These are phyloP conservation scores for Tyrannus savana DNA, from an alignment of 2,113 vertebrate species.

Conservation along the genomic window DNA sequence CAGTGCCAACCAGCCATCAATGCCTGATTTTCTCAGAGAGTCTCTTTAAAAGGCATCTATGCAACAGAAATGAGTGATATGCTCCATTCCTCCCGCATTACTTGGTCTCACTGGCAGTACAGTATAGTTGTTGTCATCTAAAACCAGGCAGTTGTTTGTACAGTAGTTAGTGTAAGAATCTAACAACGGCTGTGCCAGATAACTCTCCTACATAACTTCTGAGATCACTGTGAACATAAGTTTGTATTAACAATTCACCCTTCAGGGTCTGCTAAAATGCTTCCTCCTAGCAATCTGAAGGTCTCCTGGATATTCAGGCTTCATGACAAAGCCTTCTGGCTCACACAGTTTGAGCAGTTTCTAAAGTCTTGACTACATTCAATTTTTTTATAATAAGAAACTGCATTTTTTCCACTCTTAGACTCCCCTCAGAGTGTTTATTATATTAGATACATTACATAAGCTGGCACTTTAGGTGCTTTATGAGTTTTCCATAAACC, in stretches of 20 bases:
- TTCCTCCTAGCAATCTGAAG: conserved; percentile 7
- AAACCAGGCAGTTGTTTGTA: conserved; percentile 61
- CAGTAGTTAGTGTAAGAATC: conserved; percentile 34
- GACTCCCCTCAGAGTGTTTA: conserved; percentile 36
- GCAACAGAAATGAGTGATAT: conserved; percentile 8
- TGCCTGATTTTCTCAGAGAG: not conserved
- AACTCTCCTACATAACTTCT: conserved; percentile 35
- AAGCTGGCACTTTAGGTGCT: conserved; percentile 45
- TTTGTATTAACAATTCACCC: conserved; percentile 28
- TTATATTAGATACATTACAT: conserved; percentile 51
- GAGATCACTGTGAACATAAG: not conserved
- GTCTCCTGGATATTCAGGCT: conserved; percentile 45
- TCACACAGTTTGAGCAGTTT: conserved; percentile 5
- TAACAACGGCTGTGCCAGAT: conserved; percentile 35
- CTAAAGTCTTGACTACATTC: conserved; percentile 7
- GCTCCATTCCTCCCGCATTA: not conserved
- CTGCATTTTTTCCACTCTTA: conserved; percentile 39
- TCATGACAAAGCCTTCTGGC: not conserved
- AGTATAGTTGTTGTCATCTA: conserved; percentile 1
- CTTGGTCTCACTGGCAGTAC: not conserved
- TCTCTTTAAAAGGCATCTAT: conserved; percentile 30
- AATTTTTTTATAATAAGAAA: conserved; percentile 54
- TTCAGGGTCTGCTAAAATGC: conserved; percentile 23
- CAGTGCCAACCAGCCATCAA: not conserved
- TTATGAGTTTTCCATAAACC: conserved; percentile 65